Conservation (phyloP, 2,797 vertebrate species). For the Eidolon dupreanum region DNA sequence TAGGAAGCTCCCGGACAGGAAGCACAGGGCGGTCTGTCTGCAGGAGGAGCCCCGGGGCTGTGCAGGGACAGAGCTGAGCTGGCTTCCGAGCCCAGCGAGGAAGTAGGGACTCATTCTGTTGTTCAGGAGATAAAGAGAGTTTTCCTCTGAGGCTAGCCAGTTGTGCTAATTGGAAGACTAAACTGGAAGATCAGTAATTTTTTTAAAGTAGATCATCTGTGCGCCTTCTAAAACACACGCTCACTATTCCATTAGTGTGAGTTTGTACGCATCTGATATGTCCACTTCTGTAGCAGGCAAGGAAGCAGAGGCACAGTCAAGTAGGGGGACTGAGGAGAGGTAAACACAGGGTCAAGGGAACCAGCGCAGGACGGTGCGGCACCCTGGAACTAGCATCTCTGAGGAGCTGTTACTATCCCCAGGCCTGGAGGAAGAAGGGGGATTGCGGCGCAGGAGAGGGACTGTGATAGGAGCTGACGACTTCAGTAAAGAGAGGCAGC, state of each 20-base stretch:
- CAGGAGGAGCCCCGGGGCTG: background rate
- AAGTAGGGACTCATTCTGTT: background rate
- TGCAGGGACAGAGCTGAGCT: background rate
- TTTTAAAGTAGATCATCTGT: background rate
- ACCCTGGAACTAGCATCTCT: background rate
- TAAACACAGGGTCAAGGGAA: background rate
- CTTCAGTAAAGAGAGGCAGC: background rate
- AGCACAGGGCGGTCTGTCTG: background rate
- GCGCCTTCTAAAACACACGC: background rate
- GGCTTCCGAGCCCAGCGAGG: background rate
- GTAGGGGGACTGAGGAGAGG: background rate
- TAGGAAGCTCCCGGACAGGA: accelerated
- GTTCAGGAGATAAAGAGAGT: background rate
- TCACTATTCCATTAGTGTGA: background rate
- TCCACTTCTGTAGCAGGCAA: accelerated
- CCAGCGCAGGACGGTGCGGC: accelerated
- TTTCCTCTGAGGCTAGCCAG: slow-evolving; percentile 32
- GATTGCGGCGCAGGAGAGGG: background rate
- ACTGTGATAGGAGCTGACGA: background rate
- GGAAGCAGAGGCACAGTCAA: background rate
- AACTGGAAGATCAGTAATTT: background rate
- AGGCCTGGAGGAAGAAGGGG: background rate
- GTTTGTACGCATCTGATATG: accelerated
- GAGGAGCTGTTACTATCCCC: background rate
- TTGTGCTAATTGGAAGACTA: background rate